A percentile compares a stretch with the other conserved stretches of the same genome.
These are phyloP conservation scores for Anorthoa munda DNA, from an alignment of 2,888 invertebrate genomes.

Conservation along the genomic window DNA sequence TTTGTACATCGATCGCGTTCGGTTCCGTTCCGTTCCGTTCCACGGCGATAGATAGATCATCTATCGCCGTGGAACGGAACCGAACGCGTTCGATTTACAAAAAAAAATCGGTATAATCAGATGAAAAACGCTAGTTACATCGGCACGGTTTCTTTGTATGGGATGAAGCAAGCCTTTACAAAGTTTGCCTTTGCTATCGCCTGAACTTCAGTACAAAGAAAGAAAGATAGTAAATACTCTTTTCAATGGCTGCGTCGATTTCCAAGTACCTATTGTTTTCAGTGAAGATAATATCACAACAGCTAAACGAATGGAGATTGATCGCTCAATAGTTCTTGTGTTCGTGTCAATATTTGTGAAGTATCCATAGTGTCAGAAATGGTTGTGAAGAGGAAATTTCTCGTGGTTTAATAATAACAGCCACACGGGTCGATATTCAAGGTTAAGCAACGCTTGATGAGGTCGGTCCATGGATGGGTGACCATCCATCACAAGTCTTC, in stretches of 20 bases:
- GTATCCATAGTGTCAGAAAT: slow-evolving; percentile 25
- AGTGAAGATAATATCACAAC: slow-evolving; percentile 22
- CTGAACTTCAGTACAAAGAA: neutral
- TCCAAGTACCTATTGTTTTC: slow-evolving; percentile 27
- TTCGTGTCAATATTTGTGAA: slow-evolving; percentile 42
- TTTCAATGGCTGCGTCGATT: neutral
- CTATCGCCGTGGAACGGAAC: too few relatives aligned
- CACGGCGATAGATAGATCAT: too few relatives aligned
- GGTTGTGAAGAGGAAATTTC: slow-evolving; percentile 15
- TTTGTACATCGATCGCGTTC: too few relatives aligned
- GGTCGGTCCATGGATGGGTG: neutral
- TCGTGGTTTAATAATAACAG: slow-evolving; percentile 1
- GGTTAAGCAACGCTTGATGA: neutral
- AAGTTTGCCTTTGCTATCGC: neutral
- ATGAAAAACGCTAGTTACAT: too few relatives aligned
- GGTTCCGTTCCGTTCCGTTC: too few relatives aligned
- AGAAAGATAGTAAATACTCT: neutral
- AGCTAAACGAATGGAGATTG: slow-evolving; percentile 41
- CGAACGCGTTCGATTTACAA: too few relatives aligned
- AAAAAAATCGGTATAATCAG: too few relatives aligned
- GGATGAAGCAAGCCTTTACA: too few relatives aligned
- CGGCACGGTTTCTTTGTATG: too few relatives aligned
- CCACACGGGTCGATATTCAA: neutral
- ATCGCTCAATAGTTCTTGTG: slow-evolving; percentile 30
- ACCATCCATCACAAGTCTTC: neutral